Percentiles rank a stretch among this genome's conserved stretches.
Evolutionary conservation across 2,113 vertebrate species (phyloP).

Genomic region (Opisthocomus hoazin): DNA sequence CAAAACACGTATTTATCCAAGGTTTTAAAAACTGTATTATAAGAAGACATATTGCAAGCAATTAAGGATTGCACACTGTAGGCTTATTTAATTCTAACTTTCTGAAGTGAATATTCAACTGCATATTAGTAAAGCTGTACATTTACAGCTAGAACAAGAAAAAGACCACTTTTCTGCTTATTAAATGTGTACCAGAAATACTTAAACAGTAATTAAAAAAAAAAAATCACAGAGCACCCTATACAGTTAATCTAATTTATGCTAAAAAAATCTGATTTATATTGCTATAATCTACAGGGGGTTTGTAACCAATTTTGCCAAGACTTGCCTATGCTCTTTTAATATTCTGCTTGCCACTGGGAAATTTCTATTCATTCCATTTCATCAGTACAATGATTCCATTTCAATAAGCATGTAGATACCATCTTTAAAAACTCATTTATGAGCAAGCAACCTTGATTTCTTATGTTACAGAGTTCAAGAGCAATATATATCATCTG

Average conservation of each 20-base stretch:
- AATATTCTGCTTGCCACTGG: background rate
- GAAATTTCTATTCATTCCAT: background rate
- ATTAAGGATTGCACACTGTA: background rate
- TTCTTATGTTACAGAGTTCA: background rate
- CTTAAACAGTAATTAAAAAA: background rate
- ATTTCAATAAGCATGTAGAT: background rate
- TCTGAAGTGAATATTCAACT: background rate
- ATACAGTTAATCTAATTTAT: background rate
- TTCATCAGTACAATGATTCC: background rate
- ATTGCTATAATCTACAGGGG: background rate
- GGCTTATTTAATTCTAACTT: background rate
- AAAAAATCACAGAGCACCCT: background rate
- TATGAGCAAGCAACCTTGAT: slow-evolving; percentile 2
- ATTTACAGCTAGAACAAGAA: background rate
- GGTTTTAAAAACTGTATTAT: background rate
- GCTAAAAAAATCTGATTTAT: background rate
- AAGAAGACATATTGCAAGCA: background rate
- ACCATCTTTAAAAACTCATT: background rate
- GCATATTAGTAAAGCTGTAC: background rate
- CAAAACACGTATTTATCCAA: background rate
- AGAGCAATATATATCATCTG: background rate
- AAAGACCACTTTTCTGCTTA: background rate
- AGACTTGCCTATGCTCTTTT: background rate
- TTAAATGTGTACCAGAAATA: background rate
- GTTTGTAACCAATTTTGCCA: background rate